Evolutionary conservation across 2,113 vertebrate species (phyloP).

Genomic region (Terrapene triunguis): DNA sequence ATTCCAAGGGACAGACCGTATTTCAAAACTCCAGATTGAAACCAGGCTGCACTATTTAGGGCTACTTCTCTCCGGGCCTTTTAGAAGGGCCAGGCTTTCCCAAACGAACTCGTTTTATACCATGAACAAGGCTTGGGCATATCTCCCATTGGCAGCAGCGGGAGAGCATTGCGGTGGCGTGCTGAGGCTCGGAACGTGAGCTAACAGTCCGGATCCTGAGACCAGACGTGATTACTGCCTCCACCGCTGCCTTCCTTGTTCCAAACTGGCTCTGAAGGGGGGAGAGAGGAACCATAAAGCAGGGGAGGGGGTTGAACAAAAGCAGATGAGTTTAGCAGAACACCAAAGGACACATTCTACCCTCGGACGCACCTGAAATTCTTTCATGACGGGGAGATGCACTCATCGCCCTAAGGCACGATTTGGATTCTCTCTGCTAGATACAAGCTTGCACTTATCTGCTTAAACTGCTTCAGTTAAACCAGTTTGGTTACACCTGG

Average conservation of each 20-base stretch:
- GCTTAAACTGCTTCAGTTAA: neutral
- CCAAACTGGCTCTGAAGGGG: neutral
- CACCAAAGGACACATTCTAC: neutral
- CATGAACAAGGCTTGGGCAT: neutral
- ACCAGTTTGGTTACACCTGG: neutral
- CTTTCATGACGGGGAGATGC: neutral
- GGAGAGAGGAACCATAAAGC: neutral
- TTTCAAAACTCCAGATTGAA: neutral
- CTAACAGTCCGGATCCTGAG: neutral
- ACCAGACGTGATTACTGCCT: neutral
- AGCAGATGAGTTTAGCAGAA: neutral
- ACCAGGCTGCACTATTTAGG: neutral
- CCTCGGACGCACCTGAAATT: neutral
- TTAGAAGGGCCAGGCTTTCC: neutral
- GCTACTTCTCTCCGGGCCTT: neutral
- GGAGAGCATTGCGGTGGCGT: too few species aligned
- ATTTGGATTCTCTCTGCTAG: neutral
- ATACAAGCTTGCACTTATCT: neutral
- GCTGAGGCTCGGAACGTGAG: neutral
- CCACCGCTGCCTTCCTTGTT: neutral
- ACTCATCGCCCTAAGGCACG: too few species aligned
- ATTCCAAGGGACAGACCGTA: neutral
- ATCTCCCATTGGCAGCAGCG: neutral
- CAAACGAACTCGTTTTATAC: neutral
- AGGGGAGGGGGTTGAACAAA: neutral